A percentile compares a stretch with the other conserved stretches of the same genome.
Conservation (phyloP, 2,113 vertebrate genomes). For the Semnopithecus entellus region DNA sequence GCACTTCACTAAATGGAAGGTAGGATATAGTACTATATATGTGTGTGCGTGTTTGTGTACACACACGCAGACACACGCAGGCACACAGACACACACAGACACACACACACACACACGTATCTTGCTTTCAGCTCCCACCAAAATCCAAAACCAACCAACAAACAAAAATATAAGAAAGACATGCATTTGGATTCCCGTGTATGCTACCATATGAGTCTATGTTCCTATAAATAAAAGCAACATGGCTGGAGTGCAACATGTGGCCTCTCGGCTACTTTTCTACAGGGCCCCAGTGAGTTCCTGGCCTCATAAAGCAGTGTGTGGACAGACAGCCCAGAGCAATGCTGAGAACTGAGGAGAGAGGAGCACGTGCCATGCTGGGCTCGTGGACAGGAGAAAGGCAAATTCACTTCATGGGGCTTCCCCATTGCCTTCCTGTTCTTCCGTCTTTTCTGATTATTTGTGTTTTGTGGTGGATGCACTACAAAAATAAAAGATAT, state of each 20-base stretch:
- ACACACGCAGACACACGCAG: too few relatives aligned
- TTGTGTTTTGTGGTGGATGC: not conserved
- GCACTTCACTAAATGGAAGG: not conserved
- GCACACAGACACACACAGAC: too few relatives aligned
- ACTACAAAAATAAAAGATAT: not conserved
- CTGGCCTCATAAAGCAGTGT: not conserved
- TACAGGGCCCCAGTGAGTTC: too few relatives aligned
- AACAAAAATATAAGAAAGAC: not conserved
- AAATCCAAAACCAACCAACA: not conserved
- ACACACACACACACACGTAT: too few relatives aligned
- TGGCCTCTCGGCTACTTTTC: not conserved
- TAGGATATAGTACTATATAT: not conserved
- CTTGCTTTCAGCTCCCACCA: not conserved
- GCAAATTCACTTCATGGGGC: rapidly evolving
- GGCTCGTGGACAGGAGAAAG: rapidly evolving
- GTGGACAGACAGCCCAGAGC: not conserved
- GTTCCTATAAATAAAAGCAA: rapidly evolving
- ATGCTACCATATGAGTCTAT: rapidly evolving
- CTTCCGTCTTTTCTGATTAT: not conserved
- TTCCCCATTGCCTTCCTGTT: not conserved
- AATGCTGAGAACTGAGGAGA: rapidly evolving
- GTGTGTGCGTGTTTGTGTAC: rapidly evolving
- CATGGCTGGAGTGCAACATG: rapidly evolving
- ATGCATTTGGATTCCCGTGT: rapidly evolving
- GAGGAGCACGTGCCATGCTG: not conserved